Evolutionary conservation across 1,140 invertebrate genomes (phyloP), one percentile per base, ranked within the genome.

Genomic region (Neocloeon triangulifer): DNA sequence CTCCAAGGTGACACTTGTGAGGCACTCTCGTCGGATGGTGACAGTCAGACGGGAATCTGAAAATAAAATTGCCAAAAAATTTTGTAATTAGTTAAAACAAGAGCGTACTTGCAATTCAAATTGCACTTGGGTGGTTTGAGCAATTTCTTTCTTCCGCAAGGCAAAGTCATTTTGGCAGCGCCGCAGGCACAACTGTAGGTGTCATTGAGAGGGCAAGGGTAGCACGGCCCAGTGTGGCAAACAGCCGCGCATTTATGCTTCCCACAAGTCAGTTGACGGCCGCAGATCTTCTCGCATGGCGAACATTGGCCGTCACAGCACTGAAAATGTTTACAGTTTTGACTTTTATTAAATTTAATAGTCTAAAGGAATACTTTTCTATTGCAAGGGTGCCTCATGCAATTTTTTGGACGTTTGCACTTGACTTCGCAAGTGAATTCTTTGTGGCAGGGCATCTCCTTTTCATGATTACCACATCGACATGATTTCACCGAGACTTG

Each of bases 151-250:
- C 8, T 23, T 23, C 86, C 85, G 58, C 88, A 94, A 1, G 84
- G 81, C 3, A 92, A 77, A 10, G 59, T 69, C 14, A 82, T 64
- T 31, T 63, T 67, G 17, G 77, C 86, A 21, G 58, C 56, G 19
- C 80, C 78, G 55, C 89, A 95, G 23, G 65, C 61, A 45, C 89
- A 95, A 13, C 66, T 69, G 0, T 92, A 62, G 42, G 70, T 63
- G 3, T 74, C 72, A 15, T 70, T 77, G 33, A 72, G 48, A 3
- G 68, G 66, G 43, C 88, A 95, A 0, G 88, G 88, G 53, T 88
- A 94, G 42, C 89, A 95, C 0, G 72, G 75, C 1, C 86, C 86
- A 40, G 61, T 66, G 46, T 92, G 86, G 49, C 85, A 92, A 1
- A 76, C 60, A 19, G 71, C 76, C 7, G 64, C 54, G 49, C 88